Evolutionary conservation across 2,888 invertebrate species (phyloP).

Genomic region (Colostygia pectinataria): DNA sequence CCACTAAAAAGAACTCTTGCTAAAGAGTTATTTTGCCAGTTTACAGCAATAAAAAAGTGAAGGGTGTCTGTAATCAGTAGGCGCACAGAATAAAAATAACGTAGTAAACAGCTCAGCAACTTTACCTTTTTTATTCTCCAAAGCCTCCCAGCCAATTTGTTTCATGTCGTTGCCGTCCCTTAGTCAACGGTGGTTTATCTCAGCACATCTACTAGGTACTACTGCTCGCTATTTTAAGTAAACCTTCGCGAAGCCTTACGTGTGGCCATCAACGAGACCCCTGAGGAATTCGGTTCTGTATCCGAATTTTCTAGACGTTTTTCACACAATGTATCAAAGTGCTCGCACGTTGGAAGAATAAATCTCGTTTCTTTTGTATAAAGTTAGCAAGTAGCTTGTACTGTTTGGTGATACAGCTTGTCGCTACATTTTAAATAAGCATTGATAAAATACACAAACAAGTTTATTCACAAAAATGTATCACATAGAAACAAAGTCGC

Average conservation of each 20-base stretch:
- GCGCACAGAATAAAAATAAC: no score
- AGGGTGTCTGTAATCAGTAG: no score
- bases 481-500: no score
- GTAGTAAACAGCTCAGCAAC: conserved; percentile 9
- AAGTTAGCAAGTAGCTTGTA: conserved; percentile 17
- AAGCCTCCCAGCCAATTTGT: conserved; percentile 32
- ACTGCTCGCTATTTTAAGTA: conserved; percentile 26
- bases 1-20: no score
- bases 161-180: conserved; percentile 31
- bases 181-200: conserved; percentile 36
- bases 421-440: conserved; percentile 10
- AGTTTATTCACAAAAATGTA: no score
- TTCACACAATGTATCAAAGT: conserved; percentile 26
- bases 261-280: conserved; percentile 26
- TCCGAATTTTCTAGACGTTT: conserved; percentile 24
- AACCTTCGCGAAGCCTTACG: conserved; percentile 30
- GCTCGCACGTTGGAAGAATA: conserved; percentile 20
- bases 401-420: conserved; percentile 7
- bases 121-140: conserved; percentile 25
- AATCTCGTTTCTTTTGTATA: conserved; percentile 15
- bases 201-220: conserved; percentile 18
- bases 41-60: no score
- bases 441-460: no score
- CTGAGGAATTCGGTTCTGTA: conserved; percentile 16
- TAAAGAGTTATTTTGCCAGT: no score